A percentile compares a stretch with the other conserved stretches of the same genome.
Evolutionary conservation across 2,888 invertebrate genomes (phyloP).

Genomic region (Lasioglossum vierecki): DNA sequence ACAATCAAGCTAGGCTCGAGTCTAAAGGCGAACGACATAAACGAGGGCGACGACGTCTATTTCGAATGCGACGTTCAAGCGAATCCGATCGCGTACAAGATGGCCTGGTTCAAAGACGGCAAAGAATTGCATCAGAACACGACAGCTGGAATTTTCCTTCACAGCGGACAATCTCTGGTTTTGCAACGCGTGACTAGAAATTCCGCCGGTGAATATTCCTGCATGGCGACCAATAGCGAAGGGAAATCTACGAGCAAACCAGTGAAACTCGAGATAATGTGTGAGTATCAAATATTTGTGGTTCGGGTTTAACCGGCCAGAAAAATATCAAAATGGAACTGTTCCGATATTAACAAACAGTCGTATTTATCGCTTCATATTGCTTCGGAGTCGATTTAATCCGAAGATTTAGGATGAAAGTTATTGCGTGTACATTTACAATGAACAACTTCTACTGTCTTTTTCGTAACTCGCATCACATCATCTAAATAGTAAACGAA

Average conservation of each 20-base stretch:
- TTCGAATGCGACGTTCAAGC: conserved; percentile 94
- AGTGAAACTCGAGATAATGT: conserved; percentile 79
- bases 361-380: neutral
- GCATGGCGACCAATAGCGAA: conserved; percentile 93
- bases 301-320: neutral
- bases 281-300: conserved; percentile 68
- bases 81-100: conserved; percentile 92
- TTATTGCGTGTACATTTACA: neutral
- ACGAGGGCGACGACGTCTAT: conserved; percentile 95
- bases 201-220: conserved; percentile 94
- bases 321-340: neutral
- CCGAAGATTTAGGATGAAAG: neutral
- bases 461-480: no score
- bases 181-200: conserved; percentile 92
- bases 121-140: conserved; percentile 93
- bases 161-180: conserved; percentile 92
- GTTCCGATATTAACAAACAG: neutral
- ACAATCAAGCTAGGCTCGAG: conserved; percentile 93
- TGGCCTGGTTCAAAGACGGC: conserved; percentile 94
- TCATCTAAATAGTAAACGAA: no score
- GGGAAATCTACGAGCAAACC: conserved; percentile 87
- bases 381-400: neutral
- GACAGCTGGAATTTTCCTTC: conserved; percentile 92
- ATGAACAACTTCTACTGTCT: neutral
- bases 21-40: conserved; percentile 93